Conservation (phyloP, 1,140 invertebrate species). For the Holcopasites calliopsidis region DNA sequence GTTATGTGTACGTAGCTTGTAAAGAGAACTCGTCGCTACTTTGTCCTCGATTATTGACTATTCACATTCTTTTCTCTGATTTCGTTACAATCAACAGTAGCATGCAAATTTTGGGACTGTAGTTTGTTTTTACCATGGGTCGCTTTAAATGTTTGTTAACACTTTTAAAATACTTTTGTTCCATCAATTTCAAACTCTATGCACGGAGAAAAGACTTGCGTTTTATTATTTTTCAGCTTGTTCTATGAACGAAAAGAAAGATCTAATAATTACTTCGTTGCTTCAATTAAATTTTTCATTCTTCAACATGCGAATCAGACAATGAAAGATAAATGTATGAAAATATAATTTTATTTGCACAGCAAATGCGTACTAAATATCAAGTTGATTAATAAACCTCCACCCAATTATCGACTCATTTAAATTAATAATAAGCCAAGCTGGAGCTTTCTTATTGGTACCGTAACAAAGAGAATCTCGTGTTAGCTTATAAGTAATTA, state of each 20-base stretch:
- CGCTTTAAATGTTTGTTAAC: neutral
- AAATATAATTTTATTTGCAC: neutral
- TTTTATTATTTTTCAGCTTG: neutral
- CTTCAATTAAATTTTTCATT: neutral
- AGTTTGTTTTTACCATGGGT: neutral
- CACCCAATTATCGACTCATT: neutral
- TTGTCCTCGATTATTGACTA: neutral
- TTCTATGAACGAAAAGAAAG: neutral
- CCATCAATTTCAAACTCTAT: neutral
- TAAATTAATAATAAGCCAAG: neutral
- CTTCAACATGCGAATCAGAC: too few relatives aligned
- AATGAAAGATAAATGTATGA: neutral
- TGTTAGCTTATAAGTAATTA: neutral
- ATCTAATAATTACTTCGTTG: too few relatives aligned
- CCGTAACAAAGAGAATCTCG: neutral
- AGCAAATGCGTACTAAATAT: neutral
- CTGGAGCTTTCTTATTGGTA: neutral
- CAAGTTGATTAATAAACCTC: neutral
- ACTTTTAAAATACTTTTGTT: neutral
- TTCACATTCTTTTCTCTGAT: neutral
- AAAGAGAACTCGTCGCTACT: conserved; percentile 15
- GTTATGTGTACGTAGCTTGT: neutral
- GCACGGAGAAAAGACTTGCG: conserved; percentile 6
- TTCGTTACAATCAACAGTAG: neutral
- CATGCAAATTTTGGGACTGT: conserved; percentile 6